Conservation (phyloP, 2,113 vertebrate species). For the Syrrhaptes paradoxus region DNA sequence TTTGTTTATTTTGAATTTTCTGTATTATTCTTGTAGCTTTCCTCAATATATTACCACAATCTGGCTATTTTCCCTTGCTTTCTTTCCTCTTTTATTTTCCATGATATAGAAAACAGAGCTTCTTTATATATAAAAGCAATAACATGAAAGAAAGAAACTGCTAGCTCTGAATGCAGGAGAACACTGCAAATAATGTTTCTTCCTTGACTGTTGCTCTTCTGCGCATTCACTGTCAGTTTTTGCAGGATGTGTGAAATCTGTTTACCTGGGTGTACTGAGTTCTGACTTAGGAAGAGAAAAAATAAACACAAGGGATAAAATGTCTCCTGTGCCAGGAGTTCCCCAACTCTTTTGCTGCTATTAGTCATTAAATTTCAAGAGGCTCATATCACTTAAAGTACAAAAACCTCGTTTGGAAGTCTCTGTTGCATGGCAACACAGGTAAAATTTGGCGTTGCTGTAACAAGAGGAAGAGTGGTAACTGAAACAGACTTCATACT, state of each 20-base stretch:
- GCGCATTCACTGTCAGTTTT: not conserved
- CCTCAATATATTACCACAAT: not conserved
- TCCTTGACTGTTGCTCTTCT: not conserved
- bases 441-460: not conserved
- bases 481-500: not conserved
- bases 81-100: not conserved
- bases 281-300: not conserved
- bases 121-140: not conserved
- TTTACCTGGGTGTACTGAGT: not conserved
- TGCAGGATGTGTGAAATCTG: not conserved
- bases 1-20: not conserved
- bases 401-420: not conserved
- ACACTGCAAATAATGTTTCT: not conserved
- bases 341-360: not conserved
- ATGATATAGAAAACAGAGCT: not conserved
- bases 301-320: not conserved
- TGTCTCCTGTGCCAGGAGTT: rapidly evolving
- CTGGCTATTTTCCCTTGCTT: not conserved
- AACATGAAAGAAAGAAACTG: not conserved
- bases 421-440: not conserved
- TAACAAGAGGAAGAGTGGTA: not conserved
- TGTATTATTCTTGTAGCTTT: not conserved
- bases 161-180: not conserved
- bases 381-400: not conserved
- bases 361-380: not conserved